Evolutionary conservation across 2,113 vertebrate species (phyloP).

Genomic region (Leptocoma aspasia): DNA sequence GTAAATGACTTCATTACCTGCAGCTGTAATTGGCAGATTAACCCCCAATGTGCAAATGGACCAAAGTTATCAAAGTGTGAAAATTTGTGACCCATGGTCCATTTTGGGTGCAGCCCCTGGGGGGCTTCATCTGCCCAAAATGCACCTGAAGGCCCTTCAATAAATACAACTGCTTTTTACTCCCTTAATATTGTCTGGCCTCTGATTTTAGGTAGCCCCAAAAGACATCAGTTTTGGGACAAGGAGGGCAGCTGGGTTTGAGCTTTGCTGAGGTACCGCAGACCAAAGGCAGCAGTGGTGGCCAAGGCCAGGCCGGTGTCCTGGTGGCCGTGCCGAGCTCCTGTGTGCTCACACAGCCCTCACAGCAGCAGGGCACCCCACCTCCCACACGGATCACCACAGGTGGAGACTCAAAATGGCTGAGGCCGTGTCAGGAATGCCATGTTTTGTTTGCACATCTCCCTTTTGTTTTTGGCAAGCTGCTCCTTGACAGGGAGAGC

Average conservation of each 20-base stretch:
- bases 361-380: not conserved
- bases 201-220: not conserved
- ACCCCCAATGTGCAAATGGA: not conserved
- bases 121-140: not conserved
- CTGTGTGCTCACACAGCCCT: not conserved
- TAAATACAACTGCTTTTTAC: not conserved
- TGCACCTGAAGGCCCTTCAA: not conserved
- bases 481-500: not conserved
- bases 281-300: not conserved
- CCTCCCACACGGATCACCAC: not conserved
- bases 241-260: not conserved
- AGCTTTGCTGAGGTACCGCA: not conserved
- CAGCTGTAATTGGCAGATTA: not conserved
- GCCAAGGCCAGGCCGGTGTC: not conserved
- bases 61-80: not conserved
- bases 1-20: not conserved
- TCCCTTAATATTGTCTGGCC: not conserved
- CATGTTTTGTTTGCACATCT: not conserved
- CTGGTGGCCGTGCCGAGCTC: not conserved
- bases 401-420: not conserved
- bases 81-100: accelerated
- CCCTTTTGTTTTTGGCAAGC: not conserved
- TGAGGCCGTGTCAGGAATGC: not conserved
- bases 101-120: not conserved
- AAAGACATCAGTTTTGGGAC: not conserved